phyloP scores from a whole-genome alignment of 1,140 invertebrate genomes.

The Rhizoglyphus robini region DNA sequence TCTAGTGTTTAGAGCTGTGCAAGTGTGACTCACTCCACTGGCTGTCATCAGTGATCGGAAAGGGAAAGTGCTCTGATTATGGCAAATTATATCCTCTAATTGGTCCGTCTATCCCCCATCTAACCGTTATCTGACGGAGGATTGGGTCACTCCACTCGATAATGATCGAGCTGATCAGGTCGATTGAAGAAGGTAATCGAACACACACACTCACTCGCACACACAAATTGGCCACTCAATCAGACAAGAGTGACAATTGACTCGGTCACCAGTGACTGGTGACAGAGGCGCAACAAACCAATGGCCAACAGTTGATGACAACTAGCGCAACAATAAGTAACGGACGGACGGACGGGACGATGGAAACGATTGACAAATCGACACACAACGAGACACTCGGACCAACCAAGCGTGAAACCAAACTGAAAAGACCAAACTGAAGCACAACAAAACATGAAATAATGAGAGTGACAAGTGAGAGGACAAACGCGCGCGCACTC shows the following conservation, averaged over 20 bases:
- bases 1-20: no score
- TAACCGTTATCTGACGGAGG: background rate
- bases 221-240: background rate
- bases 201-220: background rate
- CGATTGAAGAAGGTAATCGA: background rate
- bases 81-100: no score
- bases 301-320: no score
- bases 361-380: conserved; percentile 12
- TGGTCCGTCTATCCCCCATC: background rate
- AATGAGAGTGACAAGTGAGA: background rate
- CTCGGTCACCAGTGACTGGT: no score
- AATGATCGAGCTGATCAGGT: background rate
- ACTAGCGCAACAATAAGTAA: background rate
- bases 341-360: background rate
- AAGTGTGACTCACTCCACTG: no score
- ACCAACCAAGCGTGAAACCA: background rate
- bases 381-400: background rate
- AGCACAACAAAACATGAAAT: no score
- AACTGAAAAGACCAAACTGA: no score
- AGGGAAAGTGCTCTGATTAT: no score
- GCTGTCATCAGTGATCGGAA: no score
- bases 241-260: no score
- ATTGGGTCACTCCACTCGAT: no score
- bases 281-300: no score
- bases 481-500: background rate